Percentiles rank a stretch among this genome's conserved stretches.
Evolutionary conservation across 2,888 invertebrate species (phyloP).

Genomic region (Zaprionus lineosus): DNA sequence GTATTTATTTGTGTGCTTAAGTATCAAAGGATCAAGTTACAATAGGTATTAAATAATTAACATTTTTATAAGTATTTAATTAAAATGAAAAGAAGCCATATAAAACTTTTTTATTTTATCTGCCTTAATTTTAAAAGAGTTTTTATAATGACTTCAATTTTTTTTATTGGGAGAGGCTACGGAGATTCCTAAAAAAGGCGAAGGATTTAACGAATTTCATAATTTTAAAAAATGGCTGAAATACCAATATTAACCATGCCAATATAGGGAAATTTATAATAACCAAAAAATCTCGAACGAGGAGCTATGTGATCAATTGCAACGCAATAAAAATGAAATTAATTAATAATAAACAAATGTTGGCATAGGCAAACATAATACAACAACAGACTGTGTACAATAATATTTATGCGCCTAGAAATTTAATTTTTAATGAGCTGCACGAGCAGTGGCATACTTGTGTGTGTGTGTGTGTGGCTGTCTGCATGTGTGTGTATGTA

Average conservation of each 20-base stretch:
- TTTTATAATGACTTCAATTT: no score
- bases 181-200: no score
- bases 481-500: slow-evolving; percentile 13
- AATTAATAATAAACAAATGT: slow-evolving; percentile 45
- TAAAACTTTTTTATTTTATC: no score
- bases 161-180: no score
- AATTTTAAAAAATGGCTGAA: no score
- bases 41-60: no score
- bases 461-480: slow-evolving; percentile 12
- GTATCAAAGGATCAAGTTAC: no score
- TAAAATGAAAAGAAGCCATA: no score
- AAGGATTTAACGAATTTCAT: no score
- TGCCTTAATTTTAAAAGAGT: no score
- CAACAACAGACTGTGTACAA: slow-evolving; percentile 5
- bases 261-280: not conserved
- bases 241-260: not conserved
- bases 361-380: slow-evolving; percentile 1
- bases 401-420: slow-evolving; percentile 31
- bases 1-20: no score
- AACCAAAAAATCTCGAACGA: slow-evolving; percentile 3
- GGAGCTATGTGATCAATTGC: slow-evolving; percentile 10
- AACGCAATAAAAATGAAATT: slow-evolving; percentile 22
- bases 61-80: no score
- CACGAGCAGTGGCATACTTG: not conserved
- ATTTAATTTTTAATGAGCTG: slow-evolving; percentile 4